Percentiles rank a stretch among this genome's conserved stretches.
Evolutionary conservation across 2,113 vertebrate species (phyloP).

Genomic region (Conger conger): DNA sequence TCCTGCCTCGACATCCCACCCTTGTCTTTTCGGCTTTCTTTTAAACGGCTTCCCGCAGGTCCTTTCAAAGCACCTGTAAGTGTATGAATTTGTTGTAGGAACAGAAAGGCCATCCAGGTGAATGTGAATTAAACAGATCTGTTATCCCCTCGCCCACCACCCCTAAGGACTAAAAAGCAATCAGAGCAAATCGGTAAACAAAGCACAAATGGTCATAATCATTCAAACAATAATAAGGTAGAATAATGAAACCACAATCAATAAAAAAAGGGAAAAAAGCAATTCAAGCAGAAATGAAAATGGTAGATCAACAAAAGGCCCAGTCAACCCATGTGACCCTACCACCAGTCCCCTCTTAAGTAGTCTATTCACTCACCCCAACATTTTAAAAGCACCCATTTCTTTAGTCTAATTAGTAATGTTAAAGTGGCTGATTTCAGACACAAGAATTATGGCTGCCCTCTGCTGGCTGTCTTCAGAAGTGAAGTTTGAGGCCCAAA

Average conservation of each 20-base stretch:
- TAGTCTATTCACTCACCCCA: not conserved
- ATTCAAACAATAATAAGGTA: slow-evolving; percentile 9
- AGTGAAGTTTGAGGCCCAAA: not conserved
- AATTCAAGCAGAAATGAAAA: slow-evolving; percentile 58
- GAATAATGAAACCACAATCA: slow-evolving; percentile 12
- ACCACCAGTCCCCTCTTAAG: not conserved
- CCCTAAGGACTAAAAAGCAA: slow-evolving; percentile 35
- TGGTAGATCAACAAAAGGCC: slow-evolving; percentile 31
- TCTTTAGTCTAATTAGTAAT: slow-evolving; percentile 3
- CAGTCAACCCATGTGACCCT: not conserved
- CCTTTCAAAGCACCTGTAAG: not conserved
- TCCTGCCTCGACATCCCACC: not conserved
- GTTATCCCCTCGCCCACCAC: slow-evolving; percentile 24
- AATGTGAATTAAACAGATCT: slow-evolving; percentile 31
- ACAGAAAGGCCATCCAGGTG: slow-evolving; percentile 66
- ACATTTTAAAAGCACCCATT: slow-evolving; percentile 22
- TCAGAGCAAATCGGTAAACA: slow-evolving; percentile 35
- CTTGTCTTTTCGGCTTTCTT: not conserved
- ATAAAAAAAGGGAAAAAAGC: slow-evolving; percentile 36
- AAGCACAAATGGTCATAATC: not conserved
- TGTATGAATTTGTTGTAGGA: not conserved
- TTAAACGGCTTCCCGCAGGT: not conserved
- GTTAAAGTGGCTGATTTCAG: slow-evolving; percentile 7
- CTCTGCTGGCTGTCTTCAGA: not conserved
- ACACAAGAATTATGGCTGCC: not conserved